phyloP scores from a whole-genome alignment of 2,113 vertebrate species.

The Ctenomys sociabilis region DNA sequence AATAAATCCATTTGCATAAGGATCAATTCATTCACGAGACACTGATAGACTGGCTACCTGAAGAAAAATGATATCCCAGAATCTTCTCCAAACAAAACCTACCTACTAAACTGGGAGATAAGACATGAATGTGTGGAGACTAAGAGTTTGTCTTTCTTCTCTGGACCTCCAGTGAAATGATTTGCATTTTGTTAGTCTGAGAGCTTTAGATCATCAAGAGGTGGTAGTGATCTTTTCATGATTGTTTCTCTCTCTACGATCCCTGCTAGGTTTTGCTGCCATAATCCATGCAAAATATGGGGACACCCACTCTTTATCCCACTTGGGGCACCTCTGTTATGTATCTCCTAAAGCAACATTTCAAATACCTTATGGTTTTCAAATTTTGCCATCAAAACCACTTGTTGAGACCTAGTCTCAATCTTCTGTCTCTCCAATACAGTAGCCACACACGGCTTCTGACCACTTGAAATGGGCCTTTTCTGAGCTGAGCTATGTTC shows the following conservation, averaged over 20 bases:
- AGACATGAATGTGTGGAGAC: background rate
- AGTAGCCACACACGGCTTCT: accelerated
- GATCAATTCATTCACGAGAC: background rate
- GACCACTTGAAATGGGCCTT: background rate
- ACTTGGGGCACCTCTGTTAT: background rate
- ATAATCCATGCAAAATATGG: background rate
- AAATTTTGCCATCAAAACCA: background rate
- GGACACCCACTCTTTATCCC: background rate
- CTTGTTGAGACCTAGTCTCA: background rate
- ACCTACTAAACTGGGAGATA: background rate
- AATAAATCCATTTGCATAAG: conserved; percentile 20
- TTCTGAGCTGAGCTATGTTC: background rate
- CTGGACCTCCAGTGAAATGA: background rate
- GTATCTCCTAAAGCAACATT: background rate
- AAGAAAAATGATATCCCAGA: background rate
- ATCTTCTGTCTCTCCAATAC: background rate
- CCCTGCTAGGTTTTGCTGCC: background rate
- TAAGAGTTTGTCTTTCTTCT: background rate
- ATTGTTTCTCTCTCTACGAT: background rate
- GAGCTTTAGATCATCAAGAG: background rate
- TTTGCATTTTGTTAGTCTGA: background rate
- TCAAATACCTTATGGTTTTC: background rate
- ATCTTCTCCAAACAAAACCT: background rate
- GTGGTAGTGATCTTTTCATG: background rate
- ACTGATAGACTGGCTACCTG: conserved; percentile 5